These are phyloP conservation scores for Drosophila mayri DNA, from an alignment of 1,140 invertebrate species.

Conservation along the genomic window DNA sequence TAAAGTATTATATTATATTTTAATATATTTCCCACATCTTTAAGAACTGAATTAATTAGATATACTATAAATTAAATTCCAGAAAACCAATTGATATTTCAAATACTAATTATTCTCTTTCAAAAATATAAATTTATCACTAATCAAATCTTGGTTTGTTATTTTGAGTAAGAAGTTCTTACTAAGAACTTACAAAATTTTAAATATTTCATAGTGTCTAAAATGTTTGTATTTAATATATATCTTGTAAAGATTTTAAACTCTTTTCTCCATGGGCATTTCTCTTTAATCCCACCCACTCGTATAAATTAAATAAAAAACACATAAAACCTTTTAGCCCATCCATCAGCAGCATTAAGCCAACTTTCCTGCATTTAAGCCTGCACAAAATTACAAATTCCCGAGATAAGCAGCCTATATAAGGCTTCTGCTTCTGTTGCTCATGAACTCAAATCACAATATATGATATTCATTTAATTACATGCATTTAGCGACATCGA, in stretches of 20 bases:
- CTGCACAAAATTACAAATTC: neutral
- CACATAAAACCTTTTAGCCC: conserved; percentile 12
- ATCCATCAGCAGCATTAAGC: neutral
- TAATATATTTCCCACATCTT: neutral
- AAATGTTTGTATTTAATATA: no score
- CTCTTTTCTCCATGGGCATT: neutral
- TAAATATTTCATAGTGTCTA: no score
- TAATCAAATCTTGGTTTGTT: neutral
- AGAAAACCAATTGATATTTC: neutral
- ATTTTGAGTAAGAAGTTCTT: no score
- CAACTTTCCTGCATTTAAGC: neutral
- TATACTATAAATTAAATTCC: neutral
- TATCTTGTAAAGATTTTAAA: neutral
- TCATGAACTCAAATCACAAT: conserved; percentile 17
- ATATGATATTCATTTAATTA: conserved; percentile 53
- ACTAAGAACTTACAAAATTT: neutral
- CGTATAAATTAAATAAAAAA: neutral
- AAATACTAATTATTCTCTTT: neutral
- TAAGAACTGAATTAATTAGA: neutral
- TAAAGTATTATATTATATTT: no score
- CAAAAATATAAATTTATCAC: neutral
- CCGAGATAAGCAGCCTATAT: conserved; percentile 1
- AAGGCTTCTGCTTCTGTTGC: conserved; percentile 47
- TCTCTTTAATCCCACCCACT: neutral
- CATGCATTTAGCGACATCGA: conserved; percentile 51